Evolutionary conservation across 2,113 vertebrate genomes (phyloP).

Genomic region (Arothron firmamentum): DNA sequence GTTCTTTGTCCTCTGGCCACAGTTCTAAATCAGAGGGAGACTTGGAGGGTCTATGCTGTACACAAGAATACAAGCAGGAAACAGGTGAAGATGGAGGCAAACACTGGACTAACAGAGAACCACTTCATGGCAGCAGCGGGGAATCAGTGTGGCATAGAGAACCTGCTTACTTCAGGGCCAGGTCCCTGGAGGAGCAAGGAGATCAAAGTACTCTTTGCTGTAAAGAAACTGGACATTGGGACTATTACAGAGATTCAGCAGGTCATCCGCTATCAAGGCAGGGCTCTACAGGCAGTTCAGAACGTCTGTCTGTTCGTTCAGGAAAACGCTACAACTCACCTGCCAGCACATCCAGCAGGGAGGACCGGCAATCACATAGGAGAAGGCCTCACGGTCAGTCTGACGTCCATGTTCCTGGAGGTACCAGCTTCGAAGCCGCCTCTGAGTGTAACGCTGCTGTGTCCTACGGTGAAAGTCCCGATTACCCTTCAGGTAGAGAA

Average conservation of each 20-base stretch:
- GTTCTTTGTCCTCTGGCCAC: conserved; percentile 74
- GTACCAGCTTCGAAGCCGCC: conserved; percentile 15
- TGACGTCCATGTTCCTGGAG: conserved; percentile 15
- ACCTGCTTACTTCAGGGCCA: conserved; percentile 36
- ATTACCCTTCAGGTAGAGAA: conserved; percentile 52
- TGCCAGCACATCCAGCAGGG: conserved; percentile 53
- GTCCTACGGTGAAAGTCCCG: conserved; percentile 55
- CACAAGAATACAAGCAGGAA: conserved; percentile 32
- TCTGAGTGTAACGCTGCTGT: conserved; percentile 33
- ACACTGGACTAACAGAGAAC: conserved; percentile 31
- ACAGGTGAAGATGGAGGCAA: conserved; percentile 14
- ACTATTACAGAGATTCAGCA: conserved; percentile 34
- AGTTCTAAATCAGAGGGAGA: conserved; percentile 74
- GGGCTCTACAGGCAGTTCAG: conserved; percentile 46
- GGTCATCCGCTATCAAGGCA: conserved; percentile 26
- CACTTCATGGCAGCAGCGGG: conserved; percentile 8
- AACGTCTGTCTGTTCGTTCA: conserved; percentile 43
- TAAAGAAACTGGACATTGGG: conserved; percentile 51
- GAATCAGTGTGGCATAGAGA: conserved; percentile 49
- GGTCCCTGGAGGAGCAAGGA: conserved; percentile 29
- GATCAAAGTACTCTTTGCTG: conserved; percentile 21
- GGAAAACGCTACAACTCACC: conserved; percentile 65
- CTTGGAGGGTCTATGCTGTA: conserved; percentile 45
- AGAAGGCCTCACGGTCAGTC: conserved; percentile 40
- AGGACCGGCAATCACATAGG: conserved; percentile 49